Evolutionary conservation across 2,888 invertebrate genomes (phyloP), one percentile per base, ranked within the genome.

Genomic region (Drosophila percnosoma): DNA sequence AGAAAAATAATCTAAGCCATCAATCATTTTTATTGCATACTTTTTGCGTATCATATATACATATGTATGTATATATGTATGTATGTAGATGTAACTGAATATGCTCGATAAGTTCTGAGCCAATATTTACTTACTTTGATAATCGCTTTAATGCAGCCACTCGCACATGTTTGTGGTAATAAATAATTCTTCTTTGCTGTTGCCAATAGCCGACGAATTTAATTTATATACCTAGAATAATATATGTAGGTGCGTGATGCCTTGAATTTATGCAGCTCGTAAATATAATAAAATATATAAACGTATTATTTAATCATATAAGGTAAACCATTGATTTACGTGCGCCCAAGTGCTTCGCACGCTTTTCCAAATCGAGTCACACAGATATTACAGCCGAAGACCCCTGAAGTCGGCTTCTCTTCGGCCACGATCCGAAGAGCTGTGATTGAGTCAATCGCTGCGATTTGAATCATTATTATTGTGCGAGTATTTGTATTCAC

Each of bases 11-110:
- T 82, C 72, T 58, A 55, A 67, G 73, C 63, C 69, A 86, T 86
- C 90, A 88, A 90, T 90, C 85, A 90, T 71, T 73, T 85, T 83
- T 80, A 85, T 85, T 85, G 85, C 85, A 83, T 85, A 88, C 85
- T 89, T 90, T 79, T 79, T 85, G 63, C 60, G 86, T 73, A 69
- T 73, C 75, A 54, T 13, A 49, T 53, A 29, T 31, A 45, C 7
- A 45, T 1, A 27, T 24, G 18, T 24, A 24, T 2, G 2, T 18
- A 33, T 2, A 15, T 27, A 15, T 51, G 1, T 15, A 34, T 15
- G 1, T 18, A 18, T 58, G 24, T 27, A 33, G 13, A 24, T 33
- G 11, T 24, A 36, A 11, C 54, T 36, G 53, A 70, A 48, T 27
- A 40, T n/a, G 11, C 31, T 42, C 42, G 33, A 34, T 55, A 67